Evolutionary conservation across 2,888 invertebrate genomes (phyloP), one percentile per base, ranked within the genome.

Genomic region (Harpalus rufipes): DNA sequence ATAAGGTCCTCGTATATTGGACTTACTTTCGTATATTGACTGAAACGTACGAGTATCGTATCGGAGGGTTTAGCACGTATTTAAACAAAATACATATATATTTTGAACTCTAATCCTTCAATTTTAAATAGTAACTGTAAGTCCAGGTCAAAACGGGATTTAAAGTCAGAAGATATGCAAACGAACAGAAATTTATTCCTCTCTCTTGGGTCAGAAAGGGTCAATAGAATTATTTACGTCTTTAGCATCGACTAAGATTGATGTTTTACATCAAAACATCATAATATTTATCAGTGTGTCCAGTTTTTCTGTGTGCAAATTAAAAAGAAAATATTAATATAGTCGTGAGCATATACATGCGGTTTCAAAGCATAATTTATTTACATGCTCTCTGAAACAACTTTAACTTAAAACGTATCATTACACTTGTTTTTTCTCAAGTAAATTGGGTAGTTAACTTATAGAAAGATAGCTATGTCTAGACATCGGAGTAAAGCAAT

Each of bases 331-430:
- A 81, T 44, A 84, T 84, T 84, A 84, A 84, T 84, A 78, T 58
- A 84, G 65, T 84, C 84, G 51, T 51, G 63, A 56, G 72, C 16
- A 81, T 51, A 68, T 10, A 72, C 61, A 68, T 84, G 84, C 78
- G 84, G 84, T 84, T 84, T 78, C 78, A 14, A n/a, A 84, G 84
- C 14, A 84, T 84, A 84, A 84, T 84, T 84, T 84, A 84, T 84
- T 78, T 84, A 84, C 84, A 78, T 84, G 84, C 78, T 82, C 44
- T 74, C 32, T 72, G 59, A 59, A 39, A 68, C 74, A 74, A 72
- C 58, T 82, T 58, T 18, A 59, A 74, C 58, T 10, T 84, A 78
- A 78, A 84, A 78, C 84, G 78, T 84, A 84, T 84, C 84, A 84
- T 84, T 84, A 84, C 78, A 65, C 63, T 14, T 63, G 61, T 78